Base-by-base conservation (phyloP, 2,113 vertebrate species). In the Indri indri region DNA sequence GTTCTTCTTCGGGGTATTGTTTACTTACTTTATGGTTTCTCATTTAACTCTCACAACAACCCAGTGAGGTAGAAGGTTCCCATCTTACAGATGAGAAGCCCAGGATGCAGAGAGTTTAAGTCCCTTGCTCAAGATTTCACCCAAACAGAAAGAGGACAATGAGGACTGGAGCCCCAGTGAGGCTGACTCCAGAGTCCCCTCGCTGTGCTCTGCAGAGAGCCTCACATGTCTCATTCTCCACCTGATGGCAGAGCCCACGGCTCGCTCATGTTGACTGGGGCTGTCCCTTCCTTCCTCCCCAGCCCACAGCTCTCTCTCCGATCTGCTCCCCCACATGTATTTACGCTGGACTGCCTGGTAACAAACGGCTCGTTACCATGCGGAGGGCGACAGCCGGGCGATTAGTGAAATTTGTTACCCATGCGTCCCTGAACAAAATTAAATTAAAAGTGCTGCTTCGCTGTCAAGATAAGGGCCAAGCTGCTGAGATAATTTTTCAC, bases 331-430 rank as follows among this genome's bases (percentile, higher is more conserved):
- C 88, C 88, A 22, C 97, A 84, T 97, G 47, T 95, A 97, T 98
- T 98, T 84, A 97, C 17, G 3, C 66, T 52, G 93, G 93, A 94
- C 98, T 98, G 97, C 98, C 98, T n/a, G 91, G 97, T 98, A 98
- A 98, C 97, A 98, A 98, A 98, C 96, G 96, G 90, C 98, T 98
- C 82, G 96, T 98, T 99, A 98, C 98, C 98, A 98, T 98, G 98
- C 92, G 50, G 98, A 97, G 98, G 98, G 98, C 96, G 97, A 98
- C 98, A 98, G 98, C 97, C 68, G 1, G 97, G 98, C 98, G 97
- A 99, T 99, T 99, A 99, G 98, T 97, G 98, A 98, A 99, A 99
- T 99, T 98, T 99, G 98, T 99, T 99, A 98, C 98, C 98, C 98
- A 30, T 98, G 97, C 91, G 98, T 98, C 98, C 98, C 98, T 27